These are phyloP conservation scores for Rhagophthalmus giganteus DNA, from an alignment of 2,888 invertebrate genomes.

Conservation along the genomic window DNA sequence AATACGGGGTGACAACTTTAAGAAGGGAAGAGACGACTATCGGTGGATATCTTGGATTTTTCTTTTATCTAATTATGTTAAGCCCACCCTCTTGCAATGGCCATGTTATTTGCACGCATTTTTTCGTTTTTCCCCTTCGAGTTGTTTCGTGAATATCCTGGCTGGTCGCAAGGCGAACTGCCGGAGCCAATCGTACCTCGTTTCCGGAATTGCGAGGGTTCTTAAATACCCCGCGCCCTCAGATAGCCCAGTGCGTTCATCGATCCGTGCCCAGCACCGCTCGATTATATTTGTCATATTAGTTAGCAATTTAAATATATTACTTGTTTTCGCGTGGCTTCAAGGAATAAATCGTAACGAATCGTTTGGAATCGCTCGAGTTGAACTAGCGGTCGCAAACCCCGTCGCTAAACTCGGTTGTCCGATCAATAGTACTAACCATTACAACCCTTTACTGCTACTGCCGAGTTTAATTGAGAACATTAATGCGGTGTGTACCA, in stretches of 20 bases:
- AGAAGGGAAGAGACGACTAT: not conserved
- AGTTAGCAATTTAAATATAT: constrained; percentile 40
- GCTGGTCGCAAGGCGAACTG: constrained; percentile 34
- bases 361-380: constrained; percentile 28
- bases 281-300: constrained; percentile 42
- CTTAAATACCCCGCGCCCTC: constrained; percentile 29
- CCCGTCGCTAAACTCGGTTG: constrained; percentile 20
- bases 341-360: constrained; percentile 36
- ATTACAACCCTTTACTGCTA: constrained; percentile 40
- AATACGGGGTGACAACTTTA: not conserved
- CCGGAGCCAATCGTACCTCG: constrained; percentile 39
- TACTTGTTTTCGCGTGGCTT: constrained; percentile 40
- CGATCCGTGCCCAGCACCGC: constrained; percentile 39
- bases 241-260: constrained; percentile 32
- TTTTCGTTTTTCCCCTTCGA: constrained; percentile 38
- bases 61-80: constrained; percentile 36
- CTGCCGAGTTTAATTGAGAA: constrained; percentile 43
- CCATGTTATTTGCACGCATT: constrained; percentile 38
- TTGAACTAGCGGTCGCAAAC: constrained; percentile 24
- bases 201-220: constrained; percentile 36
- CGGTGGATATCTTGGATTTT: constrained; percentile 17
- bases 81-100: constrained; percentile 39
- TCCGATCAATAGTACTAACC: constrained; percentile 39
- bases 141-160: constrained; percentile 37
- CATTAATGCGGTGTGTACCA: constrained; percentile 39